These are phyloP conservation scores for Lamprotornis superbus DNA, from an alignment of 2,113 vertebrate species.

Conservation along the genomic window DNA sequence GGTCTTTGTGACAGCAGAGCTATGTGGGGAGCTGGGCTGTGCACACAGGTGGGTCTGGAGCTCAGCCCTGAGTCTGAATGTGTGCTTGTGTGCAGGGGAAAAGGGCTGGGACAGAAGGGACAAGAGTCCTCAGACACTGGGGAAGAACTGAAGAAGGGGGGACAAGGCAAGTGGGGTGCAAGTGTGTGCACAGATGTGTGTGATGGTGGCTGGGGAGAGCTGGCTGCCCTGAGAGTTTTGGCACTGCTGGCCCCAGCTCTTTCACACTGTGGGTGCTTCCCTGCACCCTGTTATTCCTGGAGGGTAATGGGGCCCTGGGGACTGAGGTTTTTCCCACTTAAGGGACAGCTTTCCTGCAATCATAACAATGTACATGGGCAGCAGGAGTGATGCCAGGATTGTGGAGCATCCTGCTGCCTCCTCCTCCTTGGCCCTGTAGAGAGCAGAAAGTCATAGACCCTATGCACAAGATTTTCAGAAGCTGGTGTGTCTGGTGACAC, in stretches of 20 bases:
- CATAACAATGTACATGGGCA: background rate
- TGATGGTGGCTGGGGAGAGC: background rate
- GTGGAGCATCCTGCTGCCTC: background rate
- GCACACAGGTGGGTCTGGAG: background rate
- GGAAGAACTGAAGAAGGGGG: background rate
- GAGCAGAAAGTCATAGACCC: background rate
- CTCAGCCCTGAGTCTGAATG: background rate
- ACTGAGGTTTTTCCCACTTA: background rate
- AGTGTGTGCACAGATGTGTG: too few species aligned
- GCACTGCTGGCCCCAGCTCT: background rate
- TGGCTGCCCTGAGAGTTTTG: background rate
- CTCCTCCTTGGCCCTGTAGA: background rate
- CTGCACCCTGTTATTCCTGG: background rate
- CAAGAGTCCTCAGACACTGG: background rate
- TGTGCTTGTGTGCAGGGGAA: background rate
- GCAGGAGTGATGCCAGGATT: background rate
- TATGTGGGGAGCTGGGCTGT: background rate
- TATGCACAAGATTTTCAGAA: background rate
- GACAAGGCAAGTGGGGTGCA: background rate
- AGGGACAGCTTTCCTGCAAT: background rate
- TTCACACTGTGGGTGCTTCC: background rate
- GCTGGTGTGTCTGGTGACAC: background rate
- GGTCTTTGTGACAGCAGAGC: background rate
- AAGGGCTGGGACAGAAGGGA: background rate
- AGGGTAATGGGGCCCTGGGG: too few species aligned